Conservation (phyloP, 2,113 vertebrate species). For the Alouatta palliata region DNA sequence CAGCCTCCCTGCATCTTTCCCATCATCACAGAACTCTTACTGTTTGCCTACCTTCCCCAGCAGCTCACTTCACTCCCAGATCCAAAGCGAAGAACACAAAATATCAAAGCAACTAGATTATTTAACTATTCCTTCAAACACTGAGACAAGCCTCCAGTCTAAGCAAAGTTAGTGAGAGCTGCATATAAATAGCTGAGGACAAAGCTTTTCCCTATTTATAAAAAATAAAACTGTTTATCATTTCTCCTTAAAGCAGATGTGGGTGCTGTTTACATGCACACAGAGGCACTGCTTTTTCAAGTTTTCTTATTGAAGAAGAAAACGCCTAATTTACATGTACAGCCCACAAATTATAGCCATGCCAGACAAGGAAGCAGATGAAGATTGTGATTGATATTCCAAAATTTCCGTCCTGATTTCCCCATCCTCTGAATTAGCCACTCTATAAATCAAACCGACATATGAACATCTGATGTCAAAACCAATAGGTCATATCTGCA, state of each 20-base stretch:
- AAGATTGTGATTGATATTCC: constrained; percentile 75
- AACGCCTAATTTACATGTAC: constrained; percentile 66
- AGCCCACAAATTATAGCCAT: constrained; percentile 67
- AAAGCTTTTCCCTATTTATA: background rate
- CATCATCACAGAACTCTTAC: background rate
- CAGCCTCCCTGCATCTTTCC: background rate
- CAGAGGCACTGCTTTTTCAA: background rate
- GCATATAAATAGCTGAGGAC: constrained; percentile 1
- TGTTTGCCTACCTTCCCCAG: background rate
- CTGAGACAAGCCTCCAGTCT: background rate
- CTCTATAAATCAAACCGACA: constrained; percentile 80
- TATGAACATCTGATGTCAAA: constrained; percentile 74
- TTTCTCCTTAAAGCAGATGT: constrained; percentile 38
- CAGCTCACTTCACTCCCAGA: background rate
- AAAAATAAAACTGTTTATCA: constrained; percentile 16
- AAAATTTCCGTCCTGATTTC: constrained; percentile 73
- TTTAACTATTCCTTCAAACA: constrained; percentile 24
- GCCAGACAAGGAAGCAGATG: constrained; percentile 73
- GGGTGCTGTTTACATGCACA: constrained; percentile 12
- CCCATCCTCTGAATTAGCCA: constrained; percentile 75
- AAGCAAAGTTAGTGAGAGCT: constrained; percentile 40
- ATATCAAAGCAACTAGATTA: background rate
- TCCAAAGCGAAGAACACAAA: background rate
- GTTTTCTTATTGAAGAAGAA: constrained; percentile 62
- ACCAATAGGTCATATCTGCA: constrained; percentile 78